Evolutionary conservation across 1,140 invertebrate genomes (phyloP).

Genomic region (Physella acuta): DNA sequence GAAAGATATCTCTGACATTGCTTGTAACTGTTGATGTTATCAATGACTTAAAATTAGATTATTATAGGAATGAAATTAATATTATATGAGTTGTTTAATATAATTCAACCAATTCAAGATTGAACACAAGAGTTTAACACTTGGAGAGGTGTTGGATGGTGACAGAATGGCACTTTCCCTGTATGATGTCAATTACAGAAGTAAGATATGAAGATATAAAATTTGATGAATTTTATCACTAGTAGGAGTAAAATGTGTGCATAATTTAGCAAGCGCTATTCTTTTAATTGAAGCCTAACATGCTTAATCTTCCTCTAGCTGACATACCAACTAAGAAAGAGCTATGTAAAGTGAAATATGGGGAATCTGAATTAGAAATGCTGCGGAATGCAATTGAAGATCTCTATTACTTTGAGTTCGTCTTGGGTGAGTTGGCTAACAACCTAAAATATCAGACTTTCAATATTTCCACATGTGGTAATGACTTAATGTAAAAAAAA

Average conservation of each 20-base stretch:
- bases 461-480: too few species aligned
- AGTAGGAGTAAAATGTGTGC: too few species aligned
- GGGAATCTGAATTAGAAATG: conserved; percentile 58
- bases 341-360: conserved; percentile 59
- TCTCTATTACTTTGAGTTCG: conserved; percentile 66
- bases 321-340: conserved; percentile 44
- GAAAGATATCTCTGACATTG: too few species aligned
- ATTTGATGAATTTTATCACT: not conserved
- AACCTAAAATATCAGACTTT: too few species aligned
- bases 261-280: too few species aligned
- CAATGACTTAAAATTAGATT: too few species aligned
- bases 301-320: too few species aligned
- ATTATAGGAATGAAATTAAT: too few species aligned
- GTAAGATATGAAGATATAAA: conserved; percentile 44
- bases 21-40: too few species aligned
- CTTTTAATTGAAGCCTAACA: too few species aligned
- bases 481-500: not conserved
- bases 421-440: conserved; percentile 61
- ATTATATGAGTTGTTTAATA: too few species aligned
- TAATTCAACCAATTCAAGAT: too few species aligned
- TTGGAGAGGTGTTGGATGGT: conserved; percentile 66
- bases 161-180: conserved; percentile 65
- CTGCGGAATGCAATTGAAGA: conserved; percentile 64
- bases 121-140: conserved; percentile 62
- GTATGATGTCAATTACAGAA: conserved; percentile 62